Evolutionary conservation across 1,140 invertebrate species (phyloP).

Genomic region (Leguminivora glycinivorella): DNA sequence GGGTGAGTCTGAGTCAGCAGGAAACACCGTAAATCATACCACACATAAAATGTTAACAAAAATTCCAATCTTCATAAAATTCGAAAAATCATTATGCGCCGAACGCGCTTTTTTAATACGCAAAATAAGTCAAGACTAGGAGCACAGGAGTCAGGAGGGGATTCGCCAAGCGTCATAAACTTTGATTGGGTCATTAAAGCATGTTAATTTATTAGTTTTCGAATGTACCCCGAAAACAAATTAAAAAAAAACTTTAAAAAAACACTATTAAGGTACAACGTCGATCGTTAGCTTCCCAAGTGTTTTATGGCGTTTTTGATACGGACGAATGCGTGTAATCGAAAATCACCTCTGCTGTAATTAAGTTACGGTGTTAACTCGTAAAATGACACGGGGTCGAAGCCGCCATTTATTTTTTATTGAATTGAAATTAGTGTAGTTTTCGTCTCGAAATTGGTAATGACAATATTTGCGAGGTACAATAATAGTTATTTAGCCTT

Average conservation of each 20-base stretch:
- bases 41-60: constrained; percentile 66
- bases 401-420: neutral
- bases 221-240: constrained; percentile 60
- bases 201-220: constrained; percentile 76
- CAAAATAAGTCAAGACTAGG: constrained; percentile 77
- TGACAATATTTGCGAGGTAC: constrained; percentile 6
- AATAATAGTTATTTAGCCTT: constrained; percentile 26
- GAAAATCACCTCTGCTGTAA: constrained; percentile 64
- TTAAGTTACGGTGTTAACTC: constrained; percentile 42
- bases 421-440: neutral
- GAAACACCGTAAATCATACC: constrained; percentile 64
- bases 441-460: neutral
- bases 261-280: constrained; percentile 44
- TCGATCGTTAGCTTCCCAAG: constrained; percentile 29
- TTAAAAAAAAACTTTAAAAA: constrained; percentile 57
- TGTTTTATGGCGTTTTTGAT: constrained; percentile 54
- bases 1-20: constrained; percentile 78
- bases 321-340: constrained; percentile 50
- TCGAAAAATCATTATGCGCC: constrained; percentile 70
- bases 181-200: constrained; percentile 79
- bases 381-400: constrained; percentile 28
- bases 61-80: constrained; percentile 78
- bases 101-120: constrained; percentile 36
- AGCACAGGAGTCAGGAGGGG: constrained; percentile 71
- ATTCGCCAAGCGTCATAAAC: constrained; percentile 78